Conservation (phyloP, 92 coral and sea anemone genomes). For the Umimayanthus kanabou region DNA sequence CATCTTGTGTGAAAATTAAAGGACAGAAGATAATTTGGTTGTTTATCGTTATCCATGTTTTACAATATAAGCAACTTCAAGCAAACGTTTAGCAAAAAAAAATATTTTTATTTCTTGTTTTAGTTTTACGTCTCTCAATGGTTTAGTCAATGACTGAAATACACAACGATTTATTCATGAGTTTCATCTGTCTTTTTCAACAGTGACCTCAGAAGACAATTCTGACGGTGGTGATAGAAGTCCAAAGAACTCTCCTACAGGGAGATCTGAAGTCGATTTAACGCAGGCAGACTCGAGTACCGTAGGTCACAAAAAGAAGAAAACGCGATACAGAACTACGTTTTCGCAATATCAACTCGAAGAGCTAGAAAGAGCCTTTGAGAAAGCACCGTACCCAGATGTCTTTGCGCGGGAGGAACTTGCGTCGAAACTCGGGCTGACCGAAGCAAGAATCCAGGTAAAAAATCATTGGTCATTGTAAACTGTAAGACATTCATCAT, state of each 20-base stretch:
- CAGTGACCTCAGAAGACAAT: slow-evolving; percentile 9
- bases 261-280: slow-evolving; percentile 54
- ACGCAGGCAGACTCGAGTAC: slow-evolving; percentile 54
- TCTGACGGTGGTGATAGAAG: slow-evolving; percentile 6
- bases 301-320: slow-evolving; percentile 86
- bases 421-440: slow-evolving; percentile 90
- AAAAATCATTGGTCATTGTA: neutral
- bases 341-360: slow-evolving; percentile 96
- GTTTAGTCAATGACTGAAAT: neutral
- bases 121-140: neutral
- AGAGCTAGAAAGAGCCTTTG: slow-evolving; percentile 95
- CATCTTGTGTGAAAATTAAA: slow-evolving; percentile 28
- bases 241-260: slow-evolving; percentile 1
- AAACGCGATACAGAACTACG: slow-evolving; percentile 96
- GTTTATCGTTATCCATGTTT: neutral
- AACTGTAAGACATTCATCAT: neutral
- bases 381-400: slow-evolving; percentile 99
- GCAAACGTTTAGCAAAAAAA: neutral
- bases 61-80: neutral
- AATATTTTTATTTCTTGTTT: neutral
- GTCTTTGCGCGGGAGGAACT: slow-evolving; percentile 98
- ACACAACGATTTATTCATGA: neutral
- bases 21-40: neutral
- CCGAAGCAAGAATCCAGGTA: slow-evolving; percentile 98
- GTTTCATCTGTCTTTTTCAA: neutral